Evolutionary conservation across 2,888 invertebrate genomes (phyloP).

Genomic region (Chalcosyrphus nemorum): DNA sequence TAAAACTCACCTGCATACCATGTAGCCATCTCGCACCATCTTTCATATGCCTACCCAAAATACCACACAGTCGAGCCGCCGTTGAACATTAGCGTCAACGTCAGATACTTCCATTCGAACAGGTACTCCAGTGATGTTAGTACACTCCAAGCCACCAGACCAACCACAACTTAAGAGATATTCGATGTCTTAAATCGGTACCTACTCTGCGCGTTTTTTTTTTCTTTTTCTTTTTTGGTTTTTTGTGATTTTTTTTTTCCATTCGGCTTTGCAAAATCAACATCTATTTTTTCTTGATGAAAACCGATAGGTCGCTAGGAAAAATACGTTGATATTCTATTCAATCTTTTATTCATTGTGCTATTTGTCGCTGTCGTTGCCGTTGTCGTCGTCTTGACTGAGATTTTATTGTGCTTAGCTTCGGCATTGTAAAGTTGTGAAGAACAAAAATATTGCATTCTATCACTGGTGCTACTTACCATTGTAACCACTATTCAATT

Average conservation of each 20-base stretch:
- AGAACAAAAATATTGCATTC: conserved; percentile 53
- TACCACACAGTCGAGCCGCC: conserved; percentile 7
- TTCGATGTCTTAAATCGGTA: conserved; percentile 40
- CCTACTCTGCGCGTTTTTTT: neutral
- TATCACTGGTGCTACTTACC: conserved; percentile 27
- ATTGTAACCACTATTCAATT: conserved; percentile 49
- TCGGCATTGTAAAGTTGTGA: conserved; percentile 36
- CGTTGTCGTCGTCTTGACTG: conserved; percentile 9
- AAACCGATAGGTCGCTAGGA: conserved; percentile 45
- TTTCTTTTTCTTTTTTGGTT: conserved; percentile 26
- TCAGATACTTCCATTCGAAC: conserved; percentile 62
- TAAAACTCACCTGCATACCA: conserved; percentile 54
- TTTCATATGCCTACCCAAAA: conserved; percentile 45
- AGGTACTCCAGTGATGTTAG: conserved; percentile 64
- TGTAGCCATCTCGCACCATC: conserved; percentile 57
- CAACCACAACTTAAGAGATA: conserved; percentile 63
- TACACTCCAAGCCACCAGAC: conserved; percentile 62
- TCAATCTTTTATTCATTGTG: conserved; percentile 58
- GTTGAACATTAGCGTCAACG: conserved; percentile 25
- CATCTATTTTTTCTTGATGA: conserved; percentile 2
- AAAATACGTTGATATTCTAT: conserved; percentile 44
- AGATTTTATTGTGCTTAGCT: conserved; percentile 39
- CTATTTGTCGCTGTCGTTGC: conserved; percentile 43
- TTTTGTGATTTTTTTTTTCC: conserved; percentile 12
- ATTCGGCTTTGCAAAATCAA: conserved; percentile 52